A percentile compares a stretch with the other conserved stretches of the same genome.
Conservation (phyloP, 2,113 vertebrate genomes). For the Actenoides hombroni region DNA sequence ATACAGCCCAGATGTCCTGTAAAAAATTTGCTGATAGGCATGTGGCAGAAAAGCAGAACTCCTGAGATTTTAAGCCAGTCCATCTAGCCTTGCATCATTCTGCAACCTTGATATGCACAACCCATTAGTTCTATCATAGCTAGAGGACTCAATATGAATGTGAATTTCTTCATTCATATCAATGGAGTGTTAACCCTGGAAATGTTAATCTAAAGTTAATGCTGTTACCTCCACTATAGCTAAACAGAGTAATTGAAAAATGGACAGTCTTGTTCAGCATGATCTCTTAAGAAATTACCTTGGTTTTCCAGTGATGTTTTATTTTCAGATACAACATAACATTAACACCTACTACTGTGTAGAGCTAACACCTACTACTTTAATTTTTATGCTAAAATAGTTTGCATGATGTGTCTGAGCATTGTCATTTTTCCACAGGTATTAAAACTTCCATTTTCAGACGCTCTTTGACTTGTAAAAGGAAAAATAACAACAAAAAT, state of each 20-base stretch:
- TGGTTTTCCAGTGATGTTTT: background rate
- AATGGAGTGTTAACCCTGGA: background rate
- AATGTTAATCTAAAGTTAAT: background rate
- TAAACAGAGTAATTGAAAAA: background rate
- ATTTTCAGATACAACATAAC: background rate
- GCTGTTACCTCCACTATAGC: background rate
- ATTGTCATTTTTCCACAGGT: background rate
- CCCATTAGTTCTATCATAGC: background rate
- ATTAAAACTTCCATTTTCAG: background rate
- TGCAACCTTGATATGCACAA: background rate
- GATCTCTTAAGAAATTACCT: background rate
- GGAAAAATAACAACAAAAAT: background rate
- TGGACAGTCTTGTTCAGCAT: background rate
- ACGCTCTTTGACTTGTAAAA: background rate
- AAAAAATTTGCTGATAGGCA: background rate
- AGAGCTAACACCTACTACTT: background rate
- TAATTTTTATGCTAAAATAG: background rate
- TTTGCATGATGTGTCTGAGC: background rate
- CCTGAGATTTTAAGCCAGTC: background rate
- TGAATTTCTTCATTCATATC: background rate
- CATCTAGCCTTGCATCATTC: background rate
- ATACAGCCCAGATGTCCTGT: background rate
- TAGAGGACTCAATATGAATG: background rate
- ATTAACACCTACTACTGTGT: background rate
- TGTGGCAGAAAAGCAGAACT: background rate